Evolutionary conservation across 2,113 vertebrate genomes (phyloP).

Genomic region (Notarius lentiginosus): DNA sequence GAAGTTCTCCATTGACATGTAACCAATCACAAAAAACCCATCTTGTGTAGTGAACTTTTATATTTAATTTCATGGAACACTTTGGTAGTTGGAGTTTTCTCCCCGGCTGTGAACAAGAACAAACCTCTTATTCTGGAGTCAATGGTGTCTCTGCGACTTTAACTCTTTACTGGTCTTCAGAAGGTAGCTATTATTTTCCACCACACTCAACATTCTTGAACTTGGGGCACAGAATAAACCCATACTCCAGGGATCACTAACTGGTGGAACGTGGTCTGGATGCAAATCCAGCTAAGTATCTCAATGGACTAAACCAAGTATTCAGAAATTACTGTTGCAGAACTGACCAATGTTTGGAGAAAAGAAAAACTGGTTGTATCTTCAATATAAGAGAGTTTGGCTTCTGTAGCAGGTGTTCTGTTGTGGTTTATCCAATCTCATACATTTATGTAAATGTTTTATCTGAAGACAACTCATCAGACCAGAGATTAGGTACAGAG

Average conservation of each 20-base stretch:
- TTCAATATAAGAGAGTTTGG: background rate
- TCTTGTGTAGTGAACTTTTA: no score
- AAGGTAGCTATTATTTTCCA: background rate
- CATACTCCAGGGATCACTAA: background rate
- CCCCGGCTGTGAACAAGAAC: no score
- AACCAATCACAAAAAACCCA: no score
- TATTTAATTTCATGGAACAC: no score
- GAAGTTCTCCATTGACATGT: no score
- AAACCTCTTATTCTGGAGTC: no score
- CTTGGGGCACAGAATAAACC: background rate
- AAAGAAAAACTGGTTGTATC: no score
- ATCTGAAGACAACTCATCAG: background rate
- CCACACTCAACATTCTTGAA: background rate
- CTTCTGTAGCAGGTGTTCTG: background rate
- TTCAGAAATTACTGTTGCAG: background rate
- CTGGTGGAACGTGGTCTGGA: background rate
- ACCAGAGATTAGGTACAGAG: background rate
- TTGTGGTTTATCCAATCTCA: background rate
- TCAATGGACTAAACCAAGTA: background rate
- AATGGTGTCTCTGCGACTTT: no score
- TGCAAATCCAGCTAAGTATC: background rate
- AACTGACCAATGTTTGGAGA: no score
- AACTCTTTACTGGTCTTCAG: no score
- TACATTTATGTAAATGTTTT: background rate
- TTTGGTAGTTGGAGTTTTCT: no score